Conservation (phyloP, 2,797 vertebrate genomes). For the Peromyscus nudipes region DNA sequence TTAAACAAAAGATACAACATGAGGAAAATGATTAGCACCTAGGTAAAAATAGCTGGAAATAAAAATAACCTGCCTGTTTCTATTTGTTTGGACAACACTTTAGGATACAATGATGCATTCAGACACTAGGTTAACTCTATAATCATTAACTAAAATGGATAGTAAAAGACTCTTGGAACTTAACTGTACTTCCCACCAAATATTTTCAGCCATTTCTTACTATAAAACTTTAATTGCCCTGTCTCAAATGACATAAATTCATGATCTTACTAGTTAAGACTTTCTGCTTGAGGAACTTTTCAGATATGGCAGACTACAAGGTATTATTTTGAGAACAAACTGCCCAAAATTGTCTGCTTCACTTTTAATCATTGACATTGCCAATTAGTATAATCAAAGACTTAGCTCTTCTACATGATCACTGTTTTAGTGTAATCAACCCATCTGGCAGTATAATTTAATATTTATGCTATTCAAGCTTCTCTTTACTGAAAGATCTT, state of each 20-base stretch:
- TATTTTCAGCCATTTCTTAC: background rate
- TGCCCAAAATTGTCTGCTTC: background rate
- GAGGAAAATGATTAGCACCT: background rate
- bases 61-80: background rate
- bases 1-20: background rate
- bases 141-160: constrained; percentile 5
- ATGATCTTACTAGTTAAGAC: background rate
- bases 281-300: constrained; percentile 28
- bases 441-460: background rate
- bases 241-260: background rate
- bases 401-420: background rate
- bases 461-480: background rate
- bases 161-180: background rate
- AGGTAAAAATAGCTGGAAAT: constrained; percentile 6
- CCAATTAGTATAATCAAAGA: background rate
- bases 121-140: background rate
- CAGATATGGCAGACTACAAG: constrained; percentile 4
- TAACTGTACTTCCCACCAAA: background rate
- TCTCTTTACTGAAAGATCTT: constrained; percentile 6
- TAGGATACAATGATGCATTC: background rate
- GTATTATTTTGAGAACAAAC: background rate
- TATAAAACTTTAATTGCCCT: background rate
- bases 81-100: background rate
- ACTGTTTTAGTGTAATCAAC: background rate
- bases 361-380: background rate